Conservation (phyloP, 2,888 invertebrate genomes). For the Camponotus fellah region DNA sequence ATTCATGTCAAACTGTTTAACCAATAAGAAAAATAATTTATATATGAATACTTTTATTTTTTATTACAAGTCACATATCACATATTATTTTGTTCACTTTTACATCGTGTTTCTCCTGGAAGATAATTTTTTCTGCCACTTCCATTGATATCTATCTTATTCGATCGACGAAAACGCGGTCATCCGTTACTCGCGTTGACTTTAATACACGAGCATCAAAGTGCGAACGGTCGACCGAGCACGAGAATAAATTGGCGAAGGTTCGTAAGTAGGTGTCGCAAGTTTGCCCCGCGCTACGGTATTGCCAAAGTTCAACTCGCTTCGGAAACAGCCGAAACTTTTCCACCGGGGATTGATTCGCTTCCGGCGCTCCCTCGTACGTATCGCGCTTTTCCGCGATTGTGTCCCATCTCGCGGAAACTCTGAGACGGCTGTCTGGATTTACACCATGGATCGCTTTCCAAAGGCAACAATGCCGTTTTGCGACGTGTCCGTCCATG, state of each 20-base stretch:
- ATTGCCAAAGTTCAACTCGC: conserved; percentile 16
- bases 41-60: not conserved
- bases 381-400: conserved; percentile 2
- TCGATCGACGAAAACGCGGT: not conserved
- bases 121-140: conserved; percentile 6
- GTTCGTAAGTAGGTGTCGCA: not conserved
- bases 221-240: conserved; percentile 19
- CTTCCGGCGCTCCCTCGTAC: not conserved
- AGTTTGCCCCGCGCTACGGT: not conserved
- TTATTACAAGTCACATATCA: too few relatives aligned
- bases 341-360: conserved; percentile 17
- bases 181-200: conserved; percentile 9
- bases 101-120: not conserved
- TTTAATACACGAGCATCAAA: conserved; percentile 31
- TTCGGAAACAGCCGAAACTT: conserved; percentile 6
- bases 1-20: not conserved
- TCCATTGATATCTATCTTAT: conserved; percentile 8
- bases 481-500: not conserved
- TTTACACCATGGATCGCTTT: conserved; percentile 19
- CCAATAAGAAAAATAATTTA: not conserved
- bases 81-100: not conserved
- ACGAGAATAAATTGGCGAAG: conserved; percentile 12
- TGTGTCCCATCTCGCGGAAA: not conserved
- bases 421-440: not conserved
- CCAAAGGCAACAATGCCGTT: conserved; percentile 11